These are phyloP conservation scores for Callaeas wilsoni DNA, from an alignment of 2,113 vertebrate genomes.

Conservation along the genomic window DNA sequence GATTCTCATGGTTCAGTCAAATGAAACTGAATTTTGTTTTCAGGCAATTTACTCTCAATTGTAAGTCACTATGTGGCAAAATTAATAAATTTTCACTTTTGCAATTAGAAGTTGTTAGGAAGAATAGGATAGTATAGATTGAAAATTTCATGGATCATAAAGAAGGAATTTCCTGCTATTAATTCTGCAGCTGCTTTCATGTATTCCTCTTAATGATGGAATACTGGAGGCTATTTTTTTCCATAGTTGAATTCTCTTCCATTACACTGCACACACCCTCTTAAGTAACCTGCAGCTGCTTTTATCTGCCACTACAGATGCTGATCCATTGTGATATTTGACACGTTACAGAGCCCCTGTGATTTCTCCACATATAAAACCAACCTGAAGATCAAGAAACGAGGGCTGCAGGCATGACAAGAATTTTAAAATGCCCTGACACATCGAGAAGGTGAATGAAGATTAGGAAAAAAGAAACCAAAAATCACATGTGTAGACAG, in stretches of 20 bases:
- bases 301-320: slow-evolving; percentile 9
- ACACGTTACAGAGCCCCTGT: neutral
- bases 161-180: slow-evolving; percentile 42
- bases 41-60: neutral
- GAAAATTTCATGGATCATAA: slow-evolving; percentile 34
- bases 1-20: neutral
- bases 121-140: neutral
- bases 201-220: slow-evolving; percentile 26
- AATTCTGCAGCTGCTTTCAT: slow-evolving; percentile 39
- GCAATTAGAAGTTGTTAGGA: neutral
- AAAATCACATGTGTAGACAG: neutral
- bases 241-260: slow-evolving; percentile 37
- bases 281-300: slow-evolving; percentile 36
- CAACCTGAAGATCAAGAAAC: neutral
- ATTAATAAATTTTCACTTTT: neutral
- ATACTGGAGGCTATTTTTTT: slow-evolving; percentile 37
- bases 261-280: slow-evolving; percentile 39
- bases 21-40: neutral
- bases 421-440: neutral
- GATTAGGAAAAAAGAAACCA: neutral
- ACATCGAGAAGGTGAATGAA: neutral
- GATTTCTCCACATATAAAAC: neutral
- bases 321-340: neutral
- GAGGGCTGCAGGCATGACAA: neutral
- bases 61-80: neutral